phyloP scores from a whole-genome alignment of 2,797 vertebrate genomes.

The Martes flavigula region DNA sequence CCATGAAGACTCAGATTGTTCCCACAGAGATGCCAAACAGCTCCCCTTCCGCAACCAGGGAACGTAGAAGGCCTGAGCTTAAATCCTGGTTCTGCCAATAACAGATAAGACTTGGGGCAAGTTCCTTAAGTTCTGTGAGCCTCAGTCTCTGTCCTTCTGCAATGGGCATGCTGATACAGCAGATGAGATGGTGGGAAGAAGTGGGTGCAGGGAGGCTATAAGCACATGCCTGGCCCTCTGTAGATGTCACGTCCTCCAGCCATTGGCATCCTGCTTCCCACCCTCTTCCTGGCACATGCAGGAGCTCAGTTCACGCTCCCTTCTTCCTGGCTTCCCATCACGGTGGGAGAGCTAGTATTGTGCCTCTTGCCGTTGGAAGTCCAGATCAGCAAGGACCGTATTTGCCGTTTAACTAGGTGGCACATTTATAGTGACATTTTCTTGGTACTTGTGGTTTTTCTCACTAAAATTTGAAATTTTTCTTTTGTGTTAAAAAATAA shows the following conservation, averaged over 20 bases:
- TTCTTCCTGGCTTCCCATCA: not conserved
- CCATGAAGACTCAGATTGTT: not conserved
- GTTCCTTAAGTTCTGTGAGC: not conserved
- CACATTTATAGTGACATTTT: not conserved
- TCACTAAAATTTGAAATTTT: not conserved
- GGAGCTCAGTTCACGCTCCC: not conserved
- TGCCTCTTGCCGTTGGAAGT: not conserved
- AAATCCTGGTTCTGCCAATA: not conserved
- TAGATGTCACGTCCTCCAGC: not conserved
- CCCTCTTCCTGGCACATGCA: not conserved
- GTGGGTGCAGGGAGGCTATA: not conserved
- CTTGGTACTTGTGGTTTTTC: not conserved
- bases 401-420: not conserved
- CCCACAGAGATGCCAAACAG: not conserved
- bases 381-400: not conserved
- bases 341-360: not conserved
- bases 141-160: not conserved
- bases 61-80: not conserved
- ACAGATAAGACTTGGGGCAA: not conserved
- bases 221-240: not conserved
- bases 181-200: not conserved
- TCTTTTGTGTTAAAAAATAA: not conserved
- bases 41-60: fast-evolving
- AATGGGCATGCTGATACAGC: not conserved
- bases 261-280: fast-evolving